Evolutionary conservation across 2,888 invertebrate species (phyloP), one percentile per base, ranked within the genome.

Genomic region (Leptinotarsa peninsularis): DNA sequence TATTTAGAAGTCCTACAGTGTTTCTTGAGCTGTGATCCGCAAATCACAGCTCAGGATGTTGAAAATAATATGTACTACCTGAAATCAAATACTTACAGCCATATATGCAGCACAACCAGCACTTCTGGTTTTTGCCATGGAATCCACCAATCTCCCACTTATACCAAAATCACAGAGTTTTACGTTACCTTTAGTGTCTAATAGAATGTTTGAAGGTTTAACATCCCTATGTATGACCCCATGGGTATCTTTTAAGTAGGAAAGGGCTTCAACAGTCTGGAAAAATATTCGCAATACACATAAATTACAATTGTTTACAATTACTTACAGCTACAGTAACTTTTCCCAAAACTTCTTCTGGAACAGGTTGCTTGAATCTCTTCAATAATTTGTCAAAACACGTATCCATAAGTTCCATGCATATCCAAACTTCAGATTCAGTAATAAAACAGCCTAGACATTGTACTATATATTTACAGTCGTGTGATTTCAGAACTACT

Each of bases 81-180:
- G 43, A 43, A 10, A 43, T 17, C 18, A 67, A 17, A 49, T 67
- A 91, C 93, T 92, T 88, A 98, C 98, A 84, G 99, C 98, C 98
- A 99, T 97, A 85, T 99, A 99, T 1, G 98, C 98, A n/a, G 98
- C 98, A 90, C 98, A 99, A 60, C 98, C 99, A 4, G 97, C 98
- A 87, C 96, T 97, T 85, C 98, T 91, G 23, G 98, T 98, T 89
- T 97, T 97, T 4, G 98, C 99, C 91, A 98, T 98, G 68, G 98
- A 99, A 90, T 99, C 98, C 52, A 99, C 98, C 78, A 99, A 91
- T 77, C 98, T 93, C 23, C 99, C 99, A 87, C 98, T 98, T 88
- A 99, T 99, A 81, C 99, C 99, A 91, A 99, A 99, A 92, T 99
- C 99, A 90, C 99, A 99, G 52, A 99, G 91, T 89, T 99, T 99